Percentiles rank a stretch among this genome's conserved stretches.
Conservation (phyloP, 2,113 vertebrate species). For the Anhinga rufa region DNA sequence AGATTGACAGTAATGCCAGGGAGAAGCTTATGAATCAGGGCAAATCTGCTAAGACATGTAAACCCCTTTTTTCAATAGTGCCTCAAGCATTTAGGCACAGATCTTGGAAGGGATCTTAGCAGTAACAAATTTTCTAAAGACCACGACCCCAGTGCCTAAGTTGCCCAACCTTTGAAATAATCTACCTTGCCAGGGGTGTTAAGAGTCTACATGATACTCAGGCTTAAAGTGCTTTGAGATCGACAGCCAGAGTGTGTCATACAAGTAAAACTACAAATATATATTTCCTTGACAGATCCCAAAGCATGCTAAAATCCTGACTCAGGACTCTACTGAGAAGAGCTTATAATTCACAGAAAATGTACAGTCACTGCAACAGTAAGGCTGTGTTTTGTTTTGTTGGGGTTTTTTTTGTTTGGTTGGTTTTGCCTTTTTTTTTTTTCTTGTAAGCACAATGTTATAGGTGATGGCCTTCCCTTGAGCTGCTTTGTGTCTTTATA, state of each 20-base stretch:
- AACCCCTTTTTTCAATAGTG: neutral
- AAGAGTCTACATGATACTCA: neutral
- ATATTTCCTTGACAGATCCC: neutral
- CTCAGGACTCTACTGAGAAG: neutral
- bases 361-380: neutral
- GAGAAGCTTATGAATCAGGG: neutral
- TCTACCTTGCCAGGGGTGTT: neutral
- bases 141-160: neutral
- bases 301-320: neutral
- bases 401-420: neutral
- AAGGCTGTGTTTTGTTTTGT: neutral
- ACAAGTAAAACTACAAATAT: neutral
- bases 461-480: neutral
- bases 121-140: neutral
- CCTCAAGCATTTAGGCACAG: neutral
- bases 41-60: neutral
- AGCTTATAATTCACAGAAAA: neutral
- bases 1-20: conserved; percentile 11
- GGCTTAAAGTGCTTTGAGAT: neutral
- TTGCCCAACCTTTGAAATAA: neutral
- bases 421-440: neutral
- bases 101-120: neutral
- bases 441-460: neutral
- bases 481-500: neutral
- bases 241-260: neutral